A percentile compares a stretch with the other conserved stretches of the same genome.
phyloP scores from a whole-genome alignment of 2,888 invertebrate genomes.

The Epinotia bilunana region DNA sequence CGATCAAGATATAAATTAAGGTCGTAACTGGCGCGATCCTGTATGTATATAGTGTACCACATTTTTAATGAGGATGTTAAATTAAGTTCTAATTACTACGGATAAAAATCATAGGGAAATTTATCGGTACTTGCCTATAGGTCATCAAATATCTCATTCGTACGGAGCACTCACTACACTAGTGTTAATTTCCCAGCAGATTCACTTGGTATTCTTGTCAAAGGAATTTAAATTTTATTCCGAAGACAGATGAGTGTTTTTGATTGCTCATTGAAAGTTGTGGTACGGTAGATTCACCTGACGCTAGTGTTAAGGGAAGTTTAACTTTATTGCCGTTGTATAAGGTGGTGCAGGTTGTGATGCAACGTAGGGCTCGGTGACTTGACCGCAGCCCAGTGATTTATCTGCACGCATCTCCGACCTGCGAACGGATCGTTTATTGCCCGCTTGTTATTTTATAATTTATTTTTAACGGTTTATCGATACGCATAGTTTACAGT shows the following conservation, averaged over 20 bases:
- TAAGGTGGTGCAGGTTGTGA: conserved; percentile 13
- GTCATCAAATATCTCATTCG: conserved; percentile 71
- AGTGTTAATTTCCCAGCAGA: conserved; percentile 25
- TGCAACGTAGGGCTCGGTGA: conserved; percentile 14
- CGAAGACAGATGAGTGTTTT: neutral
- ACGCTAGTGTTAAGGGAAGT: neutral
- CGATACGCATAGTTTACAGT: conserved; percentile 69
- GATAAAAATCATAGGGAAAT: conserved; percentile 23
- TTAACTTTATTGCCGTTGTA: neutral
- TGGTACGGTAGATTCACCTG: conserved; percentile 14
- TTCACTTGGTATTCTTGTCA: conserved; percentile 8
- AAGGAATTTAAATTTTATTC: conserved; percentile 11
- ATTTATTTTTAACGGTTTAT: conserved; percentile 83
- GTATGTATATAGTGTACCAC: conserved; percentile 2
- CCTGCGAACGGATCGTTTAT: conserved; percentile 82
- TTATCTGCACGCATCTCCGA: conserved; percentile 81
- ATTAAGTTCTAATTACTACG: conserved; percentile 34
- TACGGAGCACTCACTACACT: conserved; percentile 67
- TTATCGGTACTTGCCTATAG: conserved; percentile 45
- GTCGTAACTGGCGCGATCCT: conserved; percentile 8
- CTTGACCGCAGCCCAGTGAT: conserved; percentile 64
- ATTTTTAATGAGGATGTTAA: conserved; percentile 36
- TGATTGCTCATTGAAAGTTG: neutral
- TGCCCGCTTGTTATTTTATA: conserved; percentile 82
- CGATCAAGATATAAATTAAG: conserved; percentile 10